Evolutionary conservation across 23 tunicate species (phyloP), one percentile per base, ranked within the genome.

Genomic region (Trididemnum nubilum): DNA sequence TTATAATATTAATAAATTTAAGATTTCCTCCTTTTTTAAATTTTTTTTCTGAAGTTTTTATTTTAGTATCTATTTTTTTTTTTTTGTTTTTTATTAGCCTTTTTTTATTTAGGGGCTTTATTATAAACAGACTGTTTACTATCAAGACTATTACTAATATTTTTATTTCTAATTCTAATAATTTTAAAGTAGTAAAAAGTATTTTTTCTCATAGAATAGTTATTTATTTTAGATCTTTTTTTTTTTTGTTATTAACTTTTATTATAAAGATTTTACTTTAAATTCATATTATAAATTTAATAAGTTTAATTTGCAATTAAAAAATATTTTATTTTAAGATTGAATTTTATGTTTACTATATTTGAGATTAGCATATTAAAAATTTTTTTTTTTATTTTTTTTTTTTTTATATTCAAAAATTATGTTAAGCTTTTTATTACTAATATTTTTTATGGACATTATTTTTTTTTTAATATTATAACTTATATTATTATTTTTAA

Each of bases 1-100:
- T 38, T 36, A 24, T 74, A 12, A 24, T 74, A 38, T 49, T 51
- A 18, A 19, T 49, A 38, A 74, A 74, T 0, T 18, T 74, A 2
- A 40, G 64, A 19, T 7, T 74, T 22, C 80, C 80, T 44, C 80
- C 80, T 74, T 24, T 30, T 44, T 25, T 74, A n/a, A 74, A 74
- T 40, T 74, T 74, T 40, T 74, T 39, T 38, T 0, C 34, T 0
- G 80, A 74, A 67, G 7, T 67, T 31, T 67, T 30, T 67, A 67
- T 67, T 67, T 30, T 67, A 33, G 5, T 31, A 5, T 30, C 19
- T 31, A 30, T 67, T 30, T 31, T 33, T 12, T 30, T 31, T 30
- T 12, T 5, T 32, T 67, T 33, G 31, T 30, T 30, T 5, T 67
- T 67, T 32, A 31, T 32, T 31, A 30, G 31, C 3, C 18, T 67